A percentile compares a stretch with the other conserved stretches of the same genome.
Evolutionary conservation across 2,888 invertebrate genomes (phyloP).

Genomic region (Synergus itoensis): DNA sequence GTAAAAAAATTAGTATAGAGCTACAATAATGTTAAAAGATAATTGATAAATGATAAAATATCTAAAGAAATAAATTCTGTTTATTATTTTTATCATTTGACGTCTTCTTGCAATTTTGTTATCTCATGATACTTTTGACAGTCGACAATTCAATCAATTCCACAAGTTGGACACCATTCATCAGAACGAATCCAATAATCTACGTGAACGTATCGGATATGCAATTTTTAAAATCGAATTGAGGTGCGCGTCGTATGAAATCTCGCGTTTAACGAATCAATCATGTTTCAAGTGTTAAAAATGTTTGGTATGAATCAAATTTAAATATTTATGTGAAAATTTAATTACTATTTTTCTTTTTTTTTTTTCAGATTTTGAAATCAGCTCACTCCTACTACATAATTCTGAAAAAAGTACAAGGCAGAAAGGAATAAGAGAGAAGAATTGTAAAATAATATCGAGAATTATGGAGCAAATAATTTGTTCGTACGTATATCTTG

Average conservation of each 20-base stretch:
- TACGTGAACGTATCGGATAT: conserved; percentile 20
- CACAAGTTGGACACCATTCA: conserved; percentile 3
- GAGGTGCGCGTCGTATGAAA: neutral
- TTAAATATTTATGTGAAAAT: neutral
- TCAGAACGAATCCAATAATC: conserved; percentile 33
- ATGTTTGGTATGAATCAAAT: neutral
- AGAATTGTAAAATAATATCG: too few relatives aligned
- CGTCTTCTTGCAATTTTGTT: neutral
- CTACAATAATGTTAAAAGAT: too few relatives aligned
- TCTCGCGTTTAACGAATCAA: conserved; percentile 11
- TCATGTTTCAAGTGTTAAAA: conserved; percentile 1
- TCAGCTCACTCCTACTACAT: conserved; percentile 6
- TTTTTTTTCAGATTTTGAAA: neutral
- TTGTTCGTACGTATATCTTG: neutral
- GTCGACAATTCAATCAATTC: conserved; percentile 15
- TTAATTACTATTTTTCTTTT: neutral
- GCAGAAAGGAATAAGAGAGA: neutral
- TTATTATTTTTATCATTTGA: neutral
- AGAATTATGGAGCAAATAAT: too few relatives aligned
- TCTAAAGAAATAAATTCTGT: neutral
- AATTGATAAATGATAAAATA: neutral
- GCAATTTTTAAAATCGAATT: conserved; percentile 37
- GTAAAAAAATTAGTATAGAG: neutral
- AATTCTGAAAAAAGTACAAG: conserved; percentile 3
- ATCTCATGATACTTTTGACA: neutral